Base-by-base conservation (phyloP, 2,113 vertebrate genomes). In the Sylvilagus bachmani region DNA sequence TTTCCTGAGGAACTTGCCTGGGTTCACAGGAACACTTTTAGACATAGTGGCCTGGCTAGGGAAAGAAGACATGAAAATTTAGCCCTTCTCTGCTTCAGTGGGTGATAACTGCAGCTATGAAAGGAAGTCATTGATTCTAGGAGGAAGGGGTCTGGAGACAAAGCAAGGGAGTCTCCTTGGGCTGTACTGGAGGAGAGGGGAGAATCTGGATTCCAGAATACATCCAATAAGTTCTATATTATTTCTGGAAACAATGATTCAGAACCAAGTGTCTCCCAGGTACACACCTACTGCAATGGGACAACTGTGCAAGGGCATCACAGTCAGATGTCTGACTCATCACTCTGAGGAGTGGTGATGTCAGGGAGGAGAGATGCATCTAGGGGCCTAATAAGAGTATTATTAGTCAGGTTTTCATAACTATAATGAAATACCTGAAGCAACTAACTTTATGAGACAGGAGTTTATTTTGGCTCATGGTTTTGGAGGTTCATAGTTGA, bases 211-310 rank as follows among this genome's bases (percentile, higher is more conserved):
- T 51, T 74, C 87, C 67, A n/a, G 71, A 79, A 69, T 62, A 77
- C 4, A 7, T 66, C 67, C 6, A 58, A 1, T 85, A 55, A 36
- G 27, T 90, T 73, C 22, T 55, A 1, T 88, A 33, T 67, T 80
- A 66, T 95, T 94, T 83, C 7, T n/a, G 38, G 29, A 19, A 73
- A 74, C 27, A 80, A 14, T 5, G 3, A 49, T 12, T 31, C 61
- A 88, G 33, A 58, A 77, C n/a, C 51, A 13, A 93, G 31, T 44
- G 62, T 75, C 36, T 94, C 22, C 64, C 66, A 24, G 44, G 55
- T 3, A 74, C 16, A 19, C 0, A 81, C 11, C 36, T 7, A 29
- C 69, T 71, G 51, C 70, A 78, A 36, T 12, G 75, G 67, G 53
- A 89, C 10, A 29, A 29, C 8, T 70, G 4, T 58, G 69, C 12